Conservation (phyloP, 2,797 vertebrate species). For the Rhinatrema bivittatum region DNA sequence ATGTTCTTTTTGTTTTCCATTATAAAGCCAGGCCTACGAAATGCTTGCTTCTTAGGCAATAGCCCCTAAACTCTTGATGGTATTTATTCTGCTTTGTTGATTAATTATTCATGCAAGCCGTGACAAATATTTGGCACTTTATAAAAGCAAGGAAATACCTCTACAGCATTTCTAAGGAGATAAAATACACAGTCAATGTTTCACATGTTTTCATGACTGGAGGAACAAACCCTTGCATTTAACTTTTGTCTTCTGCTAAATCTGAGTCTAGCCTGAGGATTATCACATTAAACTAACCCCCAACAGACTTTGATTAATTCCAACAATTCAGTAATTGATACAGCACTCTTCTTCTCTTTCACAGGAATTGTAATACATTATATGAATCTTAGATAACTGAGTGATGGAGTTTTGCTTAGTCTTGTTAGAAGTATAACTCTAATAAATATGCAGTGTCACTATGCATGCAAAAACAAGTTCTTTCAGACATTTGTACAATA, state of each 20-base stretch:
- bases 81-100: constrained; percentile 10
- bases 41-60: neutral
- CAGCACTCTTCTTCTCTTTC: constrained; percentile 24
- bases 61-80: neutral
- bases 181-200: neutral
- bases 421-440: constrained; percentile 21
- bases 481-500: constrained; percentile 10
- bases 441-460: too few species aligned
- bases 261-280: constrained; percentile 22
- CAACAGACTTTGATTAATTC: constrained; percentile 25
- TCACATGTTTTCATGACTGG: too few species aligned
- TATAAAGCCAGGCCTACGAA: constrained; percentile 14
- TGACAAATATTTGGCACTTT: too few species aligned
- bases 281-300: constrained; percentile 31
- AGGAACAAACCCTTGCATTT: too few species aligned
- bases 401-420: constrained; percentile 18
- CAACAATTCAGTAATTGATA: constrained; percentile 37
- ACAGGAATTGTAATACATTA: constrained; percentile 22
- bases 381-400: constrained; percentile 15
- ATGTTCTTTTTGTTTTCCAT: constrained; percentile 12
- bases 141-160: too few species aligned
- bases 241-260: too few species aligned
- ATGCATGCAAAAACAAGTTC: constrained; percentile 19
- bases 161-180: neutral
- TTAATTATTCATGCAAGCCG: constrained; percentile 1